A percentile compares a stretch with the other conserved stretches of the same genome.
Conservation (phyloP, 2,797 vertebrate genomes). For the Kryptopterus vitreolus region DNA sequence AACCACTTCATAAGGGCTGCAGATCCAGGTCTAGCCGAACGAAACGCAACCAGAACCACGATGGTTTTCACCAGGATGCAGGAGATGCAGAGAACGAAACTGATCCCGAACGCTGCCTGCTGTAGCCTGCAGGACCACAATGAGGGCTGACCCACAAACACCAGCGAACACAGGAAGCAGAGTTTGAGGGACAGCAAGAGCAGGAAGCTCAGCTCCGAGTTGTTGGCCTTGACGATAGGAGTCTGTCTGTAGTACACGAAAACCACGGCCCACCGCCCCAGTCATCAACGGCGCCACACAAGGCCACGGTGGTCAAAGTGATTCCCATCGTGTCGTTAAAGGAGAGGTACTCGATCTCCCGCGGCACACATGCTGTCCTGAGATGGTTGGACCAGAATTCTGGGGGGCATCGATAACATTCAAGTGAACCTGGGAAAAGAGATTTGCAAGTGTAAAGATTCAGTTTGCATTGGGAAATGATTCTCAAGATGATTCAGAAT, state of each 20-base stretch:
- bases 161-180: slow-evolving; percentile 59
- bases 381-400: slow-evolving; percentile 61
- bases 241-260: slow-evolving; percentile 70
- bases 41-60: slow-evolving; percentile 65
- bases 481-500: no score
- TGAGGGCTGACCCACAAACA: slow-evolving; percentile 54
- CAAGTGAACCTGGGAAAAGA: slow-evolving; percentile 60
- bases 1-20: slow-evolving; percentile 69
- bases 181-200: slow-evolving; percentile 57
- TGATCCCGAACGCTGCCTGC: slow-evolving; percentile 59
- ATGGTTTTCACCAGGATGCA: slow-evolving; percentile 65
- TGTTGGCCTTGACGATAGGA: slow-evolving; percentile 66
- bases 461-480: no score
- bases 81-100: slow-evolving; percentile 61
- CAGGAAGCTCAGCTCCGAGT: slow-evolving; percentile 57
- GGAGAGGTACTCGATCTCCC: slow-evolving; percentile 60
- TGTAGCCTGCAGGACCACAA: slow-evolving; percentile 60
- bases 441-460: no score
- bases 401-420: slow-evolving; percentile 62
- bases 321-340: slow-evolving; percentile 61
- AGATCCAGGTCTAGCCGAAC: slow-evolving; percentile 61
- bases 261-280: slow-evolving; percentile 65
- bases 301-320: slow-evolving; percentile 59
- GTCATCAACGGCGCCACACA: slow-evolving; percentile 65
- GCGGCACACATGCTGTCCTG: slow-evolving; percentile 65